These are phyloP conservation scores for Nebria salina DNA, from an alignment of 2,888 invertebrate genomes.

Conservation along the genomic window DNA sequence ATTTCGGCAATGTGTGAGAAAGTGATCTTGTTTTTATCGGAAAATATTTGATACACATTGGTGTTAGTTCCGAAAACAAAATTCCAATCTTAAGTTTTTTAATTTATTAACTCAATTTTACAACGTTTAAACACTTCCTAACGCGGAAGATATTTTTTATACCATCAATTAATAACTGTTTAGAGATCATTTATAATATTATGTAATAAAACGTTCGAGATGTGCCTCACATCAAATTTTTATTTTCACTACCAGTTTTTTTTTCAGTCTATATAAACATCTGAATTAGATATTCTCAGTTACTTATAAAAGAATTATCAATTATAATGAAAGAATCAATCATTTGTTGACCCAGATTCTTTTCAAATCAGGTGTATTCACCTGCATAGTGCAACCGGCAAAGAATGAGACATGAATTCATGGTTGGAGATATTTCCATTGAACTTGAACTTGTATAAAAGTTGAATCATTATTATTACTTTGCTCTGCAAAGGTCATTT, in stretches of 20 bases:
- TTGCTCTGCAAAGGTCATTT: not conserved
- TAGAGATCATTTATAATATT: not conserved
- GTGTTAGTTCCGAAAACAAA: not conserved
- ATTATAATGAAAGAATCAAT: not conserved
- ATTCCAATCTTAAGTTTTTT: not conserved
- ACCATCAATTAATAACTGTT: not conserved
- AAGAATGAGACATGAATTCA: not conserved
- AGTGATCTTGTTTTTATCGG: slow-evolving; percentile 1
- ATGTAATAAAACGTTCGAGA: too few species aligned
- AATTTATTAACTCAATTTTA: not conserved
- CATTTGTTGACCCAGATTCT: not conserved
- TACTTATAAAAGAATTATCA: not conserved
- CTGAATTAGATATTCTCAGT: too few species aligned
- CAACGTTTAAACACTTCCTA: not conserved
- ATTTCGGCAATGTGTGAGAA: slow-evolving; percentile 1
- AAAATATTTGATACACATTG: not conserved
- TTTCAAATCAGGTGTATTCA: not conserved
- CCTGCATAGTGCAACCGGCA: not conserved
- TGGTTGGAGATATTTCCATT: not conserved
- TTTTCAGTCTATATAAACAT: too few species aligned
- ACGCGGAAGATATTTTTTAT: not conserved
- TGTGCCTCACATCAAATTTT: too few species aligned
- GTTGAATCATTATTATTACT: not conserved
- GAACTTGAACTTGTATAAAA: not conserved
- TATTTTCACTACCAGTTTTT: too few species aligned